phyloP scores from a whole-genome alignment of 2,888 invertebrate species.

The Chloroclystis v-ata region DNA sequence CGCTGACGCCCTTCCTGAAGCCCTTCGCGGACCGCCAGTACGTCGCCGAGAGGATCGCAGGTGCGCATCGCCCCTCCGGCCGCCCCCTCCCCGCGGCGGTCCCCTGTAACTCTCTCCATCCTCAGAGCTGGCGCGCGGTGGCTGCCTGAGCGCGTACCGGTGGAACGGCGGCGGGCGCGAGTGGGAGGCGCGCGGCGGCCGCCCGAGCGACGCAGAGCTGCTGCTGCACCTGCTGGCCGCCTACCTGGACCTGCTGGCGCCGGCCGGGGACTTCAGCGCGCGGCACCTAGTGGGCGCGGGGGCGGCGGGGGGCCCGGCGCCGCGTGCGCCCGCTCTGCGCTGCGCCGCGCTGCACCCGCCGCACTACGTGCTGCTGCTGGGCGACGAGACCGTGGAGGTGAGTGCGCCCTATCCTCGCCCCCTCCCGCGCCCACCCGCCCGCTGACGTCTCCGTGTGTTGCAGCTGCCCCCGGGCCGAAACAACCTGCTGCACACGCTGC shows the following conservation, averaged over 20 bases:
- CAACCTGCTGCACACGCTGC: constrained; percentile 91
- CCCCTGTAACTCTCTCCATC: too few species aligned
- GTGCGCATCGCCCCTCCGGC: constrained; percentile 37
- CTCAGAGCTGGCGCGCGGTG: constrained; percentile 88
- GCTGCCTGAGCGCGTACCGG: constrained; percentile 91
- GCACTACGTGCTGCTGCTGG: constrained; percentile 82
- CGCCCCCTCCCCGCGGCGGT: constrained; percentile 7
- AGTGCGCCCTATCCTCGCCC: neutral
- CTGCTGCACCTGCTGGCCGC: constrained; percentile 90
- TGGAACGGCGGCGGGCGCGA: constrained; percentile 91
- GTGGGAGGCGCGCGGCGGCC: constrained; percentile 83
- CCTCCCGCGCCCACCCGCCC: neutral
- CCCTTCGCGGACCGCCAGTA: constrained; percentile 91
- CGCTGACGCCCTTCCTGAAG: constrained; percentile 88
- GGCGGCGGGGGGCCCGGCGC: constrained; percentile 76
- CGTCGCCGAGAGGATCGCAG: constrained; percentile 85
- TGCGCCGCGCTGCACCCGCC: constrained; percentile 81
- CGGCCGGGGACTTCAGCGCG: constrained; percentile 59
- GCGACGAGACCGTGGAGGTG: constrained; percentile 47
- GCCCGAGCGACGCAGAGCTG: constrained; percentile 93
- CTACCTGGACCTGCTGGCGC: constrained; percentile 86
- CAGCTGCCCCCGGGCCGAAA: constrained; percentile 80
- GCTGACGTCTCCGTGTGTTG: too few species aligned
- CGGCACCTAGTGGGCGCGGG: constrained; percentile 25
- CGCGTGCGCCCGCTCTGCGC: constrained; percentile 76